Evolutionary conservation across 1,140 invertebrate species (phyloP).

Genomic region (Saccostrea cuccullata): DNA sequence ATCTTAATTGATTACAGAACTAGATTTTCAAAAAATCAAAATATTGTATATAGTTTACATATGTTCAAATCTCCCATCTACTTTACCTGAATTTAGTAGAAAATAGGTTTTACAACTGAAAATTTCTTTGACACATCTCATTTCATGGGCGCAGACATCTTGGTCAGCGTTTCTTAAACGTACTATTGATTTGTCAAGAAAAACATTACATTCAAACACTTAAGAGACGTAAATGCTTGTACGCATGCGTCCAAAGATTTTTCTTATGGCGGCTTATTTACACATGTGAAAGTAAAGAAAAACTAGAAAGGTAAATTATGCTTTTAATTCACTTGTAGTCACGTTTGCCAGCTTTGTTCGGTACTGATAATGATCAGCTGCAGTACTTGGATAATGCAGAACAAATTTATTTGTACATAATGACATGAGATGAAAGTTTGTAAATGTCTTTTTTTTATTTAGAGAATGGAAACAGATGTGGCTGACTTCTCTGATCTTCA

Average conservation of each 20-base stretch:
- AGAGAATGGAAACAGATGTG: constrained; percentile 65
- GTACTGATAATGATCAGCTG: too few species aligned
- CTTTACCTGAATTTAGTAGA: not conserved
- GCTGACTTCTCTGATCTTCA: constrained; percentile 88
- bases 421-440: not conserved
- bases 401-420: not conserved
- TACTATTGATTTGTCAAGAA: not conserved
- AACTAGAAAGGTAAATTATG: not conserved
- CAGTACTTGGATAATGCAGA: not conserved
- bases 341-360: too few species aligned
- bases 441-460: not conserved
- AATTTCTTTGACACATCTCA: not conserved
- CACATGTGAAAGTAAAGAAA: constrained; percentile 30
- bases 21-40: too few species aligned
- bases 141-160: not conserved
- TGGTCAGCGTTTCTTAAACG: not conserved
- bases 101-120: not conserved
- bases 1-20: too few species aligned
- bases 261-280: constrained; percentile 30
- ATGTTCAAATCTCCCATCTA: not conserved
- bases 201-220: not conserved
- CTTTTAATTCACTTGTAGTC: too few species aligned
- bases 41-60: too few species aligned
- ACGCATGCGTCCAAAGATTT: not conserved
- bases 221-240: not conserved